Evolutionary conservation across 2,113 vertebrate genomes (phyloP).

Genomic region (Dissostichus mawsoni): DNA sequence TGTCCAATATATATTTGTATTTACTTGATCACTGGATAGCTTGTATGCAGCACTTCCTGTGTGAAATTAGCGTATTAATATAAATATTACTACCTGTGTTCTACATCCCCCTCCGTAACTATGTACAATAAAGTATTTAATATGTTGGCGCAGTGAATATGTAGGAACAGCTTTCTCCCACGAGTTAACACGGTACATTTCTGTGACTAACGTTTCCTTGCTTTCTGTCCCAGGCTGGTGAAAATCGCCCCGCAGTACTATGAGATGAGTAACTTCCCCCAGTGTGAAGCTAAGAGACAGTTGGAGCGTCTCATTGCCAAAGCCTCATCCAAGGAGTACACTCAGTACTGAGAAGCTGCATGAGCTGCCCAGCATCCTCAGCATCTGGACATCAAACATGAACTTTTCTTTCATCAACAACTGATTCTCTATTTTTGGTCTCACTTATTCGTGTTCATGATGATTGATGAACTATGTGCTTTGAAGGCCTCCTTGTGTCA

Average conservation of each 20-base stretch:
- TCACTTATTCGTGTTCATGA: conserved; percentile 87
- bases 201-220: conserved; percentile 52
- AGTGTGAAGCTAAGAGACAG: conserved; percentile 98
- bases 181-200: conserved; percentile 54
- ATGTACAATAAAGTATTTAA: conserved; percentile 40
- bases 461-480: conserved; percentile 77
- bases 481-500: conserved; percentile 83
- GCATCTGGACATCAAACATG: conserved; percentile 68
- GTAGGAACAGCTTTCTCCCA: conserved; percentile 18
- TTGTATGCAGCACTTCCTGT: background rate
- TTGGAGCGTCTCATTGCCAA: conserved; percentile 97
- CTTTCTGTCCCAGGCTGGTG: conserved; percentile 90
- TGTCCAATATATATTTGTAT: too few species aligned
- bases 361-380: conserved; percentile 47
- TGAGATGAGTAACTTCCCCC: conserved; percentile 98
- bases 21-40: background rate
- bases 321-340: conserved; percentile 96
- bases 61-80: background rate
- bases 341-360: conserved; percentile 89
- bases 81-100: background rate
- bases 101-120: conserved; percentile 14
- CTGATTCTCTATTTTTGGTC: conserved; percentile 84
- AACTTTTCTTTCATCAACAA: conserved; percentile 85
- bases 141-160: conserved; percentile 43
- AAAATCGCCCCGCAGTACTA: conserved; percentile 98